A percentile compares a stretch with the other conserved stretches of the same genome.
These are phyloP conservation scores for Emydocephalus ijimae DNA, from an alignment of 2,113 vertebrate species.

Conservation along the genomic window DNA sequence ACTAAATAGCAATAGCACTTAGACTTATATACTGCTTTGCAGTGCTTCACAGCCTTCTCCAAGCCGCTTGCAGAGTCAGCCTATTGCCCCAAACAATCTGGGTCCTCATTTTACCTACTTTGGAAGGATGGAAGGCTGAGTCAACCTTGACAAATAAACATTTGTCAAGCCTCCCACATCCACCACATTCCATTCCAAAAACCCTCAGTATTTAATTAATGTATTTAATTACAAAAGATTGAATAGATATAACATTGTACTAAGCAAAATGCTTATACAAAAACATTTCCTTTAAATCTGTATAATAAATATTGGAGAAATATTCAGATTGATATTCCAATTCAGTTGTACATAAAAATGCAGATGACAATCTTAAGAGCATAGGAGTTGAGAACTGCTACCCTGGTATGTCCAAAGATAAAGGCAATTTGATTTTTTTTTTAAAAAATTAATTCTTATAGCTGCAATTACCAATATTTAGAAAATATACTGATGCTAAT, in stretches of 20 bases:
- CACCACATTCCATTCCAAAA: background rate
- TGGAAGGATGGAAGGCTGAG: no score
- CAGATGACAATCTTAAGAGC: background rate
- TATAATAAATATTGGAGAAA: background rate
- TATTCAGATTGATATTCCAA: background rate
- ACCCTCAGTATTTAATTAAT: background rate
- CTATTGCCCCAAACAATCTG: no score
- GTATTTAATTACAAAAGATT: background rate
- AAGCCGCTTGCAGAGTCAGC: no score
- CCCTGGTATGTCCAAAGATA: background rate
- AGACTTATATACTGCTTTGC: no score
- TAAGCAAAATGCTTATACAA: background rate
- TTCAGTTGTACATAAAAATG: background rate
- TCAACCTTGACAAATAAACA: background rate
- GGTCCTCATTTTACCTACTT: no score
- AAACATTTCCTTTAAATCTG: background rate
- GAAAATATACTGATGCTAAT: background rate
- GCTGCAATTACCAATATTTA: background rate
- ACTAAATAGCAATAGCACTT: background rate
- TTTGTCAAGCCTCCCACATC: background rate
- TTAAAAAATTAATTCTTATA: no score
- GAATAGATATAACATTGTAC: background rate
- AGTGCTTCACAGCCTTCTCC: no score
- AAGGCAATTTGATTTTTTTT: background rate
- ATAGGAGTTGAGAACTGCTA: background rate